Base-by-base conservation (phyloP, 2,888 invertebrate species). In the Cryptophagus acutangulus region DNA sequence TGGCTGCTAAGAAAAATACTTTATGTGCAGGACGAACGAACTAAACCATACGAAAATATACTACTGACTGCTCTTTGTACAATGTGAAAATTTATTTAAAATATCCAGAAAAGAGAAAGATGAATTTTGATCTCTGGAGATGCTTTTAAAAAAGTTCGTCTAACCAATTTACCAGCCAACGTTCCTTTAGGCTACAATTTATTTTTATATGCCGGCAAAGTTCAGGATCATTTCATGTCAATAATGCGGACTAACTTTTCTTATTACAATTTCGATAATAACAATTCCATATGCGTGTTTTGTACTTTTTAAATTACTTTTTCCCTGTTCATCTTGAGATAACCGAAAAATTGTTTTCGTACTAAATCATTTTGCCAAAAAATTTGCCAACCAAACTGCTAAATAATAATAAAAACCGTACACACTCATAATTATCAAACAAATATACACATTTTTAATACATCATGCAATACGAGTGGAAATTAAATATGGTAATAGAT, bases 201-300 rank as follows among this genome's bases (percentile, higher is more conserved):
- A 55, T 57, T 54, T 55, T 49, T 45, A 38, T 49, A 45, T 45
- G 33, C 25, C 15, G 31, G 26, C 36, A 25, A 40, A 52, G 52
- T 38, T 48, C 52, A 43, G 46, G 51, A 54, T 55, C 53, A 53
- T 58, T 55, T 57, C 57, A 58, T 55, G 59, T 57, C 59, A 57
- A 59, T 59, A 59, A 59, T 57, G 54, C 57, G 49, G 53, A 52
- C 51, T 48, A 59, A 59, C 59, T 59, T 59, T 59, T 59, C 59
- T 56, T 59, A 59, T 59, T 59, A 59, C 56, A 56, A 58, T 59
- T 54, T 54, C 54, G 48, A 47, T 51, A 51, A 46, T 46, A n/a
- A n/a, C n/a, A 48, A 45, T 17, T 28, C 29, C 46, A 48, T 48
- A 47, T 45, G 41, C 43, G 46, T 43, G 38, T 29, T 29, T 28